Conservation (phyloP, 2,888 invertebrate species). For the Pyrrhia umbra region DNA sequence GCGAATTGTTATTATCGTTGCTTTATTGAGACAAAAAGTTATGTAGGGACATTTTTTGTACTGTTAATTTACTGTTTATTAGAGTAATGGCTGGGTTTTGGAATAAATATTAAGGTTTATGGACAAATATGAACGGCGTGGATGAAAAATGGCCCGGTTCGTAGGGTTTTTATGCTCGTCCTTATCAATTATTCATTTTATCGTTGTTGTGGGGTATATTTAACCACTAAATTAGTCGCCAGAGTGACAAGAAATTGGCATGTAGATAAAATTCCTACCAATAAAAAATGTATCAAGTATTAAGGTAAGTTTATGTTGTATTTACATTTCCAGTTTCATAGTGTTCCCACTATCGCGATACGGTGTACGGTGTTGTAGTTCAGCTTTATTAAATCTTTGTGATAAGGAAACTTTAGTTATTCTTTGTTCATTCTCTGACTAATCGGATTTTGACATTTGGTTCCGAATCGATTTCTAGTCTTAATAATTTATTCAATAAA, state of each 20-base stretch:
- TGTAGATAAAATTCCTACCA: neutral
- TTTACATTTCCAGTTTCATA: too few relatives aligned
- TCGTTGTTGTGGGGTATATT: neutral
- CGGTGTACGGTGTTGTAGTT: too few relatives aligned
- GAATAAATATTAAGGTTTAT: slow-evolving; percentile 51
- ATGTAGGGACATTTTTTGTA: slow-evolving; percentile 49
- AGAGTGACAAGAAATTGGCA: neutral
- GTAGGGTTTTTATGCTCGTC: slow-evolving; percentile 21
- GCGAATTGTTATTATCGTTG: slow-evolving; percentile 55
- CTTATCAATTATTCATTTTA: slow-evolving; percentile 30
- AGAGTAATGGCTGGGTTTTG: slow-evolving; percentile 43
- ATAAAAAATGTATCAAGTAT: too few relatives aligned
- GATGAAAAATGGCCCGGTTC: slow-evolving; percentile 40
- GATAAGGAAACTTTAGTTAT: too few relatives aligned
- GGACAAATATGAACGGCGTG: slow-evolving; percentile 45
- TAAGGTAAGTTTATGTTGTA: too few relatives aligned
- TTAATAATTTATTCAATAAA: slow-evolving; percentile 35
- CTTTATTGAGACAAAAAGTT: slow-evolving; percentile 61
- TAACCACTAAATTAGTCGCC: neutral
- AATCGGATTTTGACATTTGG: neutral
- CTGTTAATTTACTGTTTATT: slow-evolving; percentile 57
- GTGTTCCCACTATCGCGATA: too few relatives aligned
- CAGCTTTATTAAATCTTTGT: too few relatives aligned
- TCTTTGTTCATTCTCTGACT: too few relatives aligned
- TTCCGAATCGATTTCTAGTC: neutral